Evolutionary conservation across 2,888 invertebrate species (phyloP).

Genomic region (Melipona bicolor): DNA sequence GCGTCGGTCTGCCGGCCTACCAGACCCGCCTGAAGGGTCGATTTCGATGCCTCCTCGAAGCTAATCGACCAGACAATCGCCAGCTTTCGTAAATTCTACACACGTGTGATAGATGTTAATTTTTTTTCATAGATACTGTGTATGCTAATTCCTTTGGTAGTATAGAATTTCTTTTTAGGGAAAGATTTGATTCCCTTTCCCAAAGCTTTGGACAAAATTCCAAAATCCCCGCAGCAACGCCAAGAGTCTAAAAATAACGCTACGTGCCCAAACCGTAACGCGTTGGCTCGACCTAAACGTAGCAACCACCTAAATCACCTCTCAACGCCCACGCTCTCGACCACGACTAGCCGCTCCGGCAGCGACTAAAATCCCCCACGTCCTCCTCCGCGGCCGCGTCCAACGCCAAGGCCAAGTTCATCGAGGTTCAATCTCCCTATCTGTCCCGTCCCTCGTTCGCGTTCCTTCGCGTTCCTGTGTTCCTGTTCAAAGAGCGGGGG

Average conservation of each 20-base stretch:
- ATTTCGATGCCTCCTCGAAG: slow-evolving; percentile 5
- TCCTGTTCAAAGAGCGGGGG: slow-evolving; percentile 84
- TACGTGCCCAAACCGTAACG: no score
- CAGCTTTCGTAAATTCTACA: no score
- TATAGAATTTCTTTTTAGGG: no score
- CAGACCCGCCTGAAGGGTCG: slow-evolving; percentile 44
- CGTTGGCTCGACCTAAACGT: neutral
- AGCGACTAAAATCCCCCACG: neutral
- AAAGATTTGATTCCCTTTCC: no score
- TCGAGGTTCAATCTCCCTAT: slow-evolving; percentile 2
- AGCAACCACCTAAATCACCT: neutral
- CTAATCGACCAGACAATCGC: no score
- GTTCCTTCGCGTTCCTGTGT: slow-evolving; percentile 79
- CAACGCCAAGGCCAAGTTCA: slow-evolving; percentile 45
- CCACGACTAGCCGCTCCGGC: neutral
- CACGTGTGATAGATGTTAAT: no score
- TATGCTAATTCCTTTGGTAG: no score
- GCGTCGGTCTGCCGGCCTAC: slow-evolving; percentile 42
- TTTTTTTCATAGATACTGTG: no score
- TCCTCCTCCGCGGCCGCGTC: neutral
- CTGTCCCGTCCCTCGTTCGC: slow-evolving; percentile 14
- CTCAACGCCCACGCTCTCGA: no score
- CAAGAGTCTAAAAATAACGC: no score
- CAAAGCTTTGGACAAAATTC: no score
- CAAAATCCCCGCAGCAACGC: no score